Base-by-base conservation (phyloP, 2,113 vertebrate genomes). In the Baryphthengus martii region DNA sequence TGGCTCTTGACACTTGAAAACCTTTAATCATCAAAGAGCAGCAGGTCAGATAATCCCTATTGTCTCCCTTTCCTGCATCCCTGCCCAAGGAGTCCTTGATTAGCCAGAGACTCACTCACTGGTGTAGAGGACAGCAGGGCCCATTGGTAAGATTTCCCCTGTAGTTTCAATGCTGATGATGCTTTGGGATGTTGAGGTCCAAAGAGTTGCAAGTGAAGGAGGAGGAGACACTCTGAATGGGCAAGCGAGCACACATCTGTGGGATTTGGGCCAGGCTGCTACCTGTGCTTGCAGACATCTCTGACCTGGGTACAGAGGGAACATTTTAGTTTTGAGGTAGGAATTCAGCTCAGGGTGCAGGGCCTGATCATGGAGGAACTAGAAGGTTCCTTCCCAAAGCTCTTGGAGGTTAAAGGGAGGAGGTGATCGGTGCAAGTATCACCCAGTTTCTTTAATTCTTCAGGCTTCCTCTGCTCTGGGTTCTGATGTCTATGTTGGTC, bases 281-380 rank as follows among this genome's bases (percentile, higher is more conserved):
- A 0, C 14, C 16, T 29, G 7, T 1, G 3, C 44, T 62, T 78
- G 42, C 74, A 67, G 56, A 6, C 20, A 21, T 21, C 49, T 28
- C 81, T 85, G n/a, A 10, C 26, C 31, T 52, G 88, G 29, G 2
- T 5, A 10, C 17, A 19, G 29, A 2, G 33, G 31, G 3, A 37
- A 23, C 52, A 33, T 31, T 90, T 70, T 16, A 23, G 28, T 37
- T 58, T 45, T 44, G 79, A 53, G 25, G 42, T 23, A 3, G 44
- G 42, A 35, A 58, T 66, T 62, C 67, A 70, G 44, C 58, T 76
- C 49, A 56, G 53, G 33, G 31, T 26, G 28, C 11, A 37, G 59
- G 14, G 17, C 4, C 37, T 66, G 21, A 5, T 9, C 0, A 2
- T 3, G 33, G 13, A 15, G 18, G 15, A 50, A 6, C 0, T 3